A percentile compares a stretch with the other conserved stretches of the same genome.
These are phyloP conservation scores for Gnathonemus longibarbis DNA, from an alignment of 2,113 vertebrate species.

Conservation along the genomic window DNA sequence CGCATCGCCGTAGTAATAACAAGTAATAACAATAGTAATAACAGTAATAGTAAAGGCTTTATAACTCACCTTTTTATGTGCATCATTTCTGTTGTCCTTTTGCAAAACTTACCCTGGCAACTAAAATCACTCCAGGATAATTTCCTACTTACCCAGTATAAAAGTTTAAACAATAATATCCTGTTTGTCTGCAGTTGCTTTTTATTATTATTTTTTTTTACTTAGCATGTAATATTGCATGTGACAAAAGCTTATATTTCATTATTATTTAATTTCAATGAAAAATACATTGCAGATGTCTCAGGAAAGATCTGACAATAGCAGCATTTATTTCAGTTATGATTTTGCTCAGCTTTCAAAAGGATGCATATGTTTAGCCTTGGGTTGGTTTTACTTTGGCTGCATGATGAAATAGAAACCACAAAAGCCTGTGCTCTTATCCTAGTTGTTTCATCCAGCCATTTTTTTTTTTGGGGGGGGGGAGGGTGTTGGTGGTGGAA, in stretches of 20 bases:
- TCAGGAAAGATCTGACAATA: not conserved
- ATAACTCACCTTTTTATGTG: not conserved
- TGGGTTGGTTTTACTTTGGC: not conserved
- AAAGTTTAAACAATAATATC: not conserved
- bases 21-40: not conserved
- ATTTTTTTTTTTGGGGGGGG: not conserved
- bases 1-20: too few species aligned
- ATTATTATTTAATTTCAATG: not conserved
- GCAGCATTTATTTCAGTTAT: not conserved
- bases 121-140: not conserved
- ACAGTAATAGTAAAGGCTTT: not conserved
- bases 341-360: not conserved
- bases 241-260: not conserved
- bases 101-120: not conserved
- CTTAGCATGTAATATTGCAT: not conserved
- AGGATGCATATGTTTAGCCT: not conserved
- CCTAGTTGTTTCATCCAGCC: not conserved
- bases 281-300: not conserved
- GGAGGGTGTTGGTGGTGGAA: too few species aligned
- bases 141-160: not conserved
- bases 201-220: not conserved
- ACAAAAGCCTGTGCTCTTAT: not conserved
- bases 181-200: not conserved
- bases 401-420: not conserved
- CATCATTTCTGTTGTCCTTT: not conserved